Conservation (phyloP, 2,113 vertebrate genomes). For the Nerophis lumbriciformis region DNA sequence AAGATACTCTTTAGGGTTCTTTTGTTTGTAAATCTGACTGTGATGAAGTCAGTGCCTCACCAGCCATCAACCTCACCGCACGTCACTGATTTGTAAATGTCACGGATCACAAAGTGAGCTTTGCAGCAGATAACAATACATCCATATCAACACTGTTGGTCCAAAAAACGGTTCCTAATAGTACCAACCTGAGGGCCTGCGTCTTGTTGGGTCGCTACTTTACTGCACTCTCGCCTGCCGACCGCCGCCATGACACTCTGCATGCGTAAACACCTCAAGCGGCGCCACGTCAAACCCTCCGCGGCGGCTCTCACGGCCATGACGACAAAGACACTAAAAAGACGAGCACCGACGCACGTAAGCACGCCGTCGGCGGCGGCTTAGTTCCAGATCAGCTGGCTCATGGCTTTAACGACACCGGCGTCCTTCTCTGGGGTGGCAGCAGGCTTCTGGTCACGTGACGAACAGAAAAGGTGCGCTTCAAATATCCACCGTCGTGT, state of each 20-base stretch:
- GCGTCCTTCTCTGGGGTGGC: constrained; percentile 8
- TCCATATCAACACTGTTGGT: too few species aligned
- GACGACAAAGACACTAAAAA: not conserved
- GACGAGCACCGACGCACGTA: not conserved
- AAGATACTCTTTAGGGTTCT: too few species aligned
- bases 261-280: constrained; percentile 1
- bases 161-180: not conserved
- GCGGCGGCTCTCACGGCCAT: not conserved
- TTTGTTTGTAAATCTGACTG: too few species aligned
- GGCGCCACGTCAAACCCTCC: constrained; percentile 5
- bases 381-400: not conserved
- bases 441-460: constrained; percentile 18
- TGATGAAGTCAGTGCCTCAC: too few species aligned
- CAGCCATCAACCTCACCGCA: too few species aligned
- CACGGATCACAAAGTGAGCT: too few species aligned
- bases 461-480: constrained; percentile 4
- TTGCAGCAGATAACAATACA: too few species aligned
- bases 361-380: too few species aligned
- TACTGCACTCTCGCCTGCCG: not conserved
- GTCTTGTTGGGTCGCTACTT: constrained; percentile 8
- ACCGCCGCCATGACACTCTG: constrained; percentile 2
- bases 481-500: not conserved
- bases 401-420: too few species aligned
- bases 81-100: too few species aligned
- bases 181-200: constrained; percentile 38